A percentile compares a stretch with the other conserved stretches of the same genome.
Evolutionary conservation across 2,797 vertebrate species (phyloP).

Genomic region (Argyrosomus regius): DNA sequence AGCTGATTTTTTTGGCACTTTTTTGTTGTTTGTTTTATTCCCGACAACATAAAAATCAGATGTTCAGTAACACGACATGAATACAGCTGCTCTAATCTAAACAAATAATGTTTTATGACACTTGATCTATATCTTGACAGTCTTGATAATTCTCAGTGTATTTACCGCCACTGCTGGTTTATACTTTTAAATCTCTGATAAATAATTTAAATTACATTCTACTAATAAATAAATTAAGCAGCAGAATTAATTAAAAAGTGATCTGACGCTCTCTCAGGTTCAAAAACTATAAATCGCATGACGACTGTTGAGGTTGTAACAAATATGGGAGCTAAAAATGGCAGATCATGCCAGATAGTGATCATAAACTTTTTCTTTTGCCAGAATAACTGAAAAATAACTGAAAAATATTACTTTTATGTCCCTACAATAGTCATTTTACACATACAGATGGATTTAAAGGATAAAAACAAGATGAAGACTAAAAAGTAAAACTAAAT

Average conservation of each 20-base stretch:
- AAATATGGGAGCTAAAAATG: not conserved
- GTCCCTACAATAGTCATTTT: not conserved
- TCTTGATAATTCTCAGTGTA: not conserved
- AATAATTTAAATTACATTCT: not conserved
- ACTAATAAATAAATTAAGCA: constrained; percentile 12
- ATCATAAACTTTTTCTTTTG: not conserved
- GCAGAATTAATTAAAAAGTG: not conserved
- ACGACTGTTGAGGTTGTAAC: not conserved
- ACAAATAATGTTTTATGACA: not conserved
- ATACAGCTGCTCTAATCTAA: not conserved
- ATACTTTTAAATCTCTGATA: not conserved
- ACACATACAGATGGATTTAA: not conserved
- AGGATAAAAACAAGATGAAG: too few relatives aligned
- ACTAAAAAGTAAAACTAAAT: too few relatives aligned
- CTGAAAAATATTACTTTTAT: too few relatives aligned
- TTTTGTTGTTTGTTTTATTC: constrained; percentile 4
- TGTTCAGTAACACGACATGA: constrained; percentile 16
- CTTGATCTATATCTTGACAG: not conserved
- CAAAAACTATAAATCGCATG: not conserved
- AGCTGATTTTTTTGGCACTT: constrained; percentile 1
- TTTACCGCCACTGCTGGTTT: not conserved
- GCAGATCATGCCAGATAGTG: not conserved
- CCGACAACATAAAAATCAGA: constrained; percentile 6
- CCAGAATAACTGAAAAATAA: not conserved
- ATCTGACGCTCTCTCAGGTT: not conserved